These are phyloP conservation scores for Microchrysa polita DNA, from an alignment of 2,888 invertebrate species.

Conservation along the genomic window DNA sequence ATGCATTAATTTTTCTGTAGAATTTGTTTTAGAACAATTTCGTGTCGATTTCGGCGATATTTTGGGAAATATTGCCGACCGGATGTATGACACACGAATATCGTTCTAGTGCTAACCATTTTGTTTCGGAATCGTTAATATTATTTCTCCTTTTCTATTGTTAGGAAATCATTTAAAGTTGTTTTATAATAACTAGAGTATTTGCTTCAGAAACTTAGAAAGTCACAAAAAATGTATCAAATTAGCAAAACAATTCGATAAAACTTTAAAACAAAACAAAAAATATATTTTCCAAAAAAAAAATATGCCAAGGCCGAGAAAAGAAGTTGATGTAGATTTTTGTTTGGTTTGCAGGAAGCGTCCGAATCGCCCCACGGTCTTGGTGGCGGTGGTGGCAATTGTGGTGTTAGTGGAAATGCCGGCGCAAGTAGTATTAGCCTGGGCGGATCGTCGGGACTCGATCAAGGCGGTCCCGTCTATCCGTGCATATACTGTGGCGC, in stretches of 20 bases:
- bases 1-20: constrained; percentile 29
- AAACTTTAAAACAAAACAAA: constrained; percentile 47
- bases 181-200: constrained; percentile 41
- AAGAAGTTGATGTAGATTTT: constrained; percentile 90
- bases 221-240: constrained; percentile 53
- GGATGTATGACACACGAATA: background rate
- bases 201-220: constrained; percentile 54
- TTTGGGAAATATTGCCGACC: constrained; percentile 23
- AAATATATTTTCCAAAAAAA: constrained; percentile 25
- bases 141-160: constrained; percentile 22
- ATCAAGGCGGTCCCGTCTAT: constrained; percentile 67
- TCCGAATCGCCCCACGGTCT: constrained; percentile 75
- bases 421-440: constrained; percentile 56
- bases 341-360: constrained; percentile 92
- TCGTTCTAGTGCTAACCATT: constrained; percentile 30
- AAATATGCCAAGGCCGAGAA: constrained; percentile 49
- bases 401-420: constrained; percentile 51
- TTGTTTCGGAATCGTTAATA: constrained; percentile 25
- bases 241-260: constrained; percentile 51
- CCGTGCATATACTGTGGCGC: constrained; percentile 91
- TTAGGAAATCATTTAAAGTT: constrained; percentile 32
- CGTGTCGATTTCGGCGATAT: constrained; percentile 30
- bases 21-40: constrained; percentile 13
- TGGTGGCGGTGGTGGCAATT: constrained; percentile 62
- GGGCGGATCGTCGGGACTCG: constrained; percentile 53